phyloP scores from a whole-genome alignment of 2,797 vertebrate species.

The Botia almorhae region DNA sequence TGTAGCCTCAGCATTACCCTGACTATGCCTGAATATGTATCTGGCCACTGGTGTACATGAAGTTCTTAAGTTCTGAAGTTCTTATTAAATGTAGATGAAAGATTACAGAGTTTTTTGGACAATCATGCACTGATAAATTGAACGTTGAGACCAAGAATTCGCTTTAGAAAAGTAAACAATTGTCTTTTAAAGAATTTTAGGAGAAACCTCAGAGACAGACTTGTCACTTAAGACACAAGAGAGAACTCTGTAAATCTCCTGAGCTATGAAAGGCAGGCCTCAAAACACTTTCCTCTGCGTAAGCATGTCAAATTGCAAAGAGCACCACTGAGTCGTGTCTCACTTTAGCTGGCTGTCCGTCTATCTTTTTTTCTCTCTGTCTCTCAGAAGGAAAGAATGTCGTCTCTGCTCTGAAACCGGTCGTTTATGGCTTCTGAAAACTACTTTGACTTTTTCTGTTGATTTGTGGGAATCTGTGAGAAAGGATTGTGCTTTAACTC shows the following conservation, averaged over 20 bases:
- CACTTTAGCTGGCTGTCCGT: background rate
- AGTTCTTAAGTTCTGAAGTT: too few species aligned
- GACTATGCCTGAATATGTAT: too few species aligned
- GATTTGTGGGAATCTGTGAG: conserved; percentile 11
- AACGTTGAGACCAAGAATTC: too few species aligned
- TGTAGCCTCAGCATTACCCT: too few species aligned
- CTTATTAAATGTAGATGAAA: too few species aligned
- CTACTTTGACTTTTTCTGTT: conserved; percentile 22
- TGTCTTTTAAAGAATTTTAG: too few species aligned
- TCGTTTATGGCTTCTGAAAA: conserved; percentile 48
- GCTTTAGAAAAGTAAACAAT: too few species aligned
- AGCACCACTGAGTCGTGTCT: background rate
- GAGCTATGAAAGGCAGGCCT: background rate
- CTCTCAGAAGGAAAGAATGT: conserved; percentile 42
- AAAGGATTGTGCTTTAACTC: background rate
- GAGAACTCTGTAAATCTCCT: conserved; percentile 10
- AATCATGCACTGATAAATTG: too few species aligned
- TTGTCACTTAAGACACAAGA: background rate
- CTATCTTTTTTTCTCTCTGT: background rate
- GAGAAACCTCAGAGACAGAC: background rate
- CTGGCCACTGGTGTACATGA: too few species aligned
- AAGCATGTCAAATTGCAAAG: conserved; percentile 22
- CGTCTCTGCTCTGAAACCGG: conserved; percentile 46
- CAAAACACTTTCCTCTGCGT: background rate
- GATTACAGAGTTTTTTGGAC: too few species aligned